Conservation (phyloP, 1,140 invertebrate genomes). For the Agrilus planipennis region DNA sequence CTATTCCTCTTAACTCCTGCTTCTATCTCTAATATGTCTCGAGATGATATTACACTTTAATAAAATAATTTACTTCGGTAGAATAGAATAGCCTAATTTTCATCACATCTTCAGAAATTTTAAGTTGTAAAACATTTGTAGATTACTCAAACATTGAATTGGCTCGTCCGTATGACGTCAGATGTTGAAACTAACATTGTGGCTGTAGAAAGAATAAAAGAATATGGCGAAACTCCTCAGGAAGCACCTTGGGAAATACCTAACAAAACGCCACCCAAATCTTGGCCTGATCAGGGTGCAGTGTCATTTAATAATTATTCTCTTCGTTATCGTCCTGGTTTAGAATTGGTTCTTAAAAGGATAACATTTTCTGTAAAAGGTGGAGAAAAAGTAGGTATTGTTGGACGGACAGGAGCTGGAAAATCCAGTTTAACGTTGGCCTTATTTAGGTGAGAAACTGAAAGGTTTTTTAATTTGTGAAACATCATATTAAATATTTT, state of each 20-base stretch:
- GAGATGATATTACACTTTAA: no score
- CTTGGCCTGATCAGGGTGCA: conserved; percentile 64
- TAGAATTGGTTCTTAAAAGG: conserved; percentile 69
- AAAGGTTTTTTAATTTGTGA: neutral
- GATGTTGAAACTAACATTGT: conserved; percentile 97
- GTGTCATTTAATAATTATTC: conserved; percentile 66
- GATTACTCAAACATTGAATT: conserved; percentile 91
- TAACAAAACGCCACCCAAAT: conserved; percentile 38
- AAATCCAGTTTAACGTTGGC: conserved; percentile 74
- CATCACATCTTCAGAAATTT: no score
- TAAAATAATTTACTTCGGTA: no score
- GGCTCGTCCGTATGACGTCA: conserved; percentile 91
- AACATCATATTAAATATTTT: neutral
- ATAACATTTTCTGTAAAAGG: conserved; percentile 56
- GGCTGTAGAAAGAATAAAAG: conserved; percentile 92
- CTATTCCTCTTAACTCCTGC: no score
- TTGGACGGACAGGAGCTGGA: conserved; percentile 72
- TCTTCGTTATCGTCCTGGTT: conserved; percentile 64
- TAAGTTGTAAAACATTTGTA: no score
- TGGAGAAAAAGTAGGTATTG: conserved; percentile 72
- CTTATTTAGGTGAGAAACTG: conserved; percentile 44
- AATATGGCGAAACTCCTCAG: conserved; percentile 78
- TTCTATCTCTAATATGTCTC: no score
- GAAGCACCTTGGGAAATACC: conserved; percentile 61
- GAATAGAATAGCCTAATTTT: no score